Evolutionary conservation across 2,797 vertebrate species (phyloP).

Genomic region (Emydoidea blandingii): DNA sequence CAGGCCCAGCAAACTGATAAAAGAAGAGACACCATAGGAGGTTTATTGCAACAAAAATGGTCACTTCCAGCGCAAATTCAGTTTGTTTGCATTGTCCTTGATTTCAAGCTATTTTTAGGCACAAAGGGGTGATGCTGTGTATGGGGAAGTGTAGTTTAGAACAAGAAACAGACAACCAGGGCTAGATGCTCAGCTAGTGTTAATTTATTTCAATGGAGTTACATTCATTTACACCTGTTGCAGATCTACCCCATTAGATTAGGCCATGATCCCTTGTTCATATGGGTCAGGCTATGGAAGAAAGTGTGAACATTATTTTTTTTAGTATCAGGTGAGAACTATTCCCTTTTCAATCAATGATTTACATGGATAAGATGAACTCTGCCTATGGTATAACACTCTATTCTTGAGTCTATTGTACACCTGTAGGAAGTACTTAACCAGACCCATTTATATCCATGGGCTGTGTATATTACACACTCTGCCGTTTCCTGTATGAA

Average conservation of each 20-base stretch:
- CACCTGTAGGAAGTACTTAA: background rate
- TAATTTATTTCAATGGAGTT: background rate
- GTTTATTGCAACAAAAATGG: background rate
- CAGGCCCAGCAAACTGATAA: conserved; percentile 39
- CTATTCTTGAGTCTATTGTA: background rate
- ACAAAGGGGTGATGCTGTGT: background rate
- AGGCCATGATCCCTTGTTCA: background rate
- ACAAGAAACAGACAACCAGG: background rate
- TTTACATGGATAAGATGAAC: background rate
- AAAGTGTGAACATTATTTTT: background rate
- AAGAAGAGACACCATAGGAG: conserved; percentile 6
- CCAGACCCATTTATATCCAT: background rate
- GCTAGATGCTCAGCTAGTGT: background rate
- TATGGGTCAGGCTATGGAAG: background rate
- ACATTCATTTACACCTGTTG: background rate
- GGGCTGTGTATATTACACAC: background rate
- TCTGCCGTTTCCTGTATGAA: background rate
- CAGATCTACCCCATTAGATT: background rate
- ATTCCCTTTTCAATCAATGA: background rate
- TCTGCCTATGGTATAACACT: background rate
- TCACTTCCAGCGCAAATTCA: background rate
- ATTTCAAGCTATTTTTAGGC: background rate
- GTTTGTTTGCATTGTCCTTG: conserved; percentile 25
- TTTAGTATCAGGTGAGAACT: background rate
- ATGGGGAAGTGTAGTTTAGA: background rate